phyloP scores from a whole-genome alignment of 2,113 vertebrate genomes.

The Lathamus discolor region DNA sequence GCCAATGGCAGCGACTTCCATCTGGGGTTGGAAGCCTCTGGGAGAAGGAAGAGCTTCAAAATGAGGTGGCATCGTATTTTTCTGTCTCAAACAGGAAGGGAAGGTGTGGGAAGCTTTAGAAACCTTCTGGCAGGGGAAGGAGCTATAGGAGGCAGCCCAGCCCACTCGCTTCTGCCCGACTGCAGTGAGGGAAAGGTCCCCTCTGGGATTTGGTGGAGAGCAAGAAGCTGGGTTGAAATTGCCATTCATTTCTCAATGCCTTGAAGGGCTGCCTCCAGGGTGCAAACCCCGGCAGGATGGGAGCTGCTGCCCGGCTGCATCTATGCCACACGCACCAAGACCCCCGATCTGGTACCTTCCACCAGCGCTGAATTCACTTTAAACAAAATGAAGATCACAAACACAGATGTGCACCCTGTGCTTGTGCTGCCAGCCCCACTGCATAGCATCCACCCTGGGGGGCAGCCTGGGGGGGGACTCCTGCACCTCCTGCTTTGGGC shows the following conservation, averaged over 20 bases:
- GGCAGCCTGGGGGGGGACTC: not conserved
- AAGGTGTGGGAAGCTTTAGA: slow-evolving; percentile 61
- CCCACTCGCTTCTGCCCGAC: slow-evolving; percentile 46
- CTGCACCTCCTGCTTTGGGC: not conserved
- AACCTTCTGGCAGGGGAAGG: slow-evolving; percentile 57
- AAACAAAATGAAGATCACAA: not conserved
- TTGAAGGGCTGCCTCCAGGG: not conserved
- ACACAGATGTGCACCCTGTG: not conserved
- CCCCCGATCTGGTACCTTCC: slow-evolving; percentile 24
- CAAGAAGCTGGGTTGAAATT: slow-evolving; percentile 18
- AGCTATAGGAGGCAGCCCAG: slow-evolving; percentile 40
- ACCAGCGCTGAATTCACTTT: slow-evolving; percentile 44
- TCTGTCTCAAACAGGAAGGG: slow-evolving; percentile 44
- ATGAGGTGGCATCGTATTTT: slow-evolving; percentile 29
- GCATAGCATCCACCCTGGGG: not conserved
- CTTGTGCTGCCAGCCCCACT: not conserved
- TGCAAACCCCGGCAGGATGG: not conserved
- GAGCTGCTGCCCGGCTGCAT: not conserved
- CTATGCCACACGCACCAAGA: not conserved
- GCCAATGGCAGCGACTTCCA: not conserved
- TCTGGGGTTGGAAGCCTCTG: not conserved
- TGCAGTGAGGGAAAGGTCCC: slow-evolving; percentile 30
- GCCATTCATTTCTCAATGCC: not conserved
- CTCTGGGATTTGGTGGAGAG: slow-evolving; percentile 40
- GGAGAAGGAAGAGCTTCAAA: not conserved